Evolutionary conservation across 30 jellyfish, hydroid and myxozoan species (phyloP).

Genomic region (Cassiopea xamachana): DNA sequence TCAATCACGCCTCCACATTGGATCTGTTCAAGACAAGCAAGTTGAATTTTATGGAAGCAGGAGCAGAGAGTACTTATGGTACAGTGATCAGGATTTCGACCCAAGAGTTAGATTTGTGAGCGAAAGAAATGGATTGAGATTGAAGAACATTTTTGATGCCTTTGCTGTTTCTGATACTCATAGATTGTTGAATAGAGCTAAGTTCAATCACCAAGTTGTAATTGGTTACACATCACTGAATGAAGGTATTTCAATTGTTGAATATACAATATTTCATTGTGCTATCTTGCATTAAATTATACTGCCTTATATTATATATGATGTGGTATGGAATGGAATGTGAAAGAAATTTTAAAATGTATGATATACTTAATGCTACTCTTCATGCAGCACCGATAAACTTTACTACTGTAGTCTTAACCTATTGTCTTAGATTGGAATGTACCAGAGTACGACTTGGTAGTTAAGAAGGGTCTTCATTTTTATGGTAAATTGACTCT

Average conservation of each 20-base stretch:
- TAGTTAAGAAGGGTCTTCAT: slow-evolving; percentile 37
- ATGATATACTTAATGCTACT: too few species aligned
- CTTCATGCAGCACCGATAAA: too few species aligned
- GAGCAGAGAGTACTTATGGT: slow-evolving; percentile 31
- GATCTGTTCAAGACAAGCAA: slow-evolving; percentile 10
- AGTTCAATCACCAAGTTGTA: slow-evolving; percentile 2
- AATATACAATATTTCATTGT: background rate
- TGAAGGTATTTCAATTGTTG: background rate
- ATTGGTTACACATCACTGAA: slow-evolving; percentile 29
- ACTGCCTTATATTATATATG: background rate
- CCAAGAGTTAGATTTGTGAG: slow-evolving; percentile 31
- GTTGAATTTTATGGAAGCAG: slow-evolving; percentile 34
- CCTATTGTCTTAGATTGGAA: slow-evolving; percentile 9
- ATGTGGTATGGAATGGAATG: background rate
- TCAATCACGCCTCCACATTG: slow-evolving; percentile 35
- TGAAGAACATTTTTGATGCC: slow-evolving; percentile 4
- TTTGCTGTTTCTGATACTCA: background rate
- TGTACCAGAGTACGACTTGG: slow-evolving; percentile 34
- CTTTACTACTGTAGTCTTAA: too few species aligned
- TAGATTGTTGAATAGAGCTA: slow-evolving; percentile 3
- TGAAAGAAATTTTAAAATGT: too few species aligned
- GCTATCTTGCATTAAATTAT: background rate
- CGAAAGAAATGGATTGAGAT: background rate
- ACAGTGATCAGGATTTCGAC: background rate
- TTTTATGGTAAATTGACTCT: slow-evolving; percentile 40